phyloP scores from a whole-genome alignment of 2,113 vertebrate genomes.

The Cisticola juncidis region DNA sequence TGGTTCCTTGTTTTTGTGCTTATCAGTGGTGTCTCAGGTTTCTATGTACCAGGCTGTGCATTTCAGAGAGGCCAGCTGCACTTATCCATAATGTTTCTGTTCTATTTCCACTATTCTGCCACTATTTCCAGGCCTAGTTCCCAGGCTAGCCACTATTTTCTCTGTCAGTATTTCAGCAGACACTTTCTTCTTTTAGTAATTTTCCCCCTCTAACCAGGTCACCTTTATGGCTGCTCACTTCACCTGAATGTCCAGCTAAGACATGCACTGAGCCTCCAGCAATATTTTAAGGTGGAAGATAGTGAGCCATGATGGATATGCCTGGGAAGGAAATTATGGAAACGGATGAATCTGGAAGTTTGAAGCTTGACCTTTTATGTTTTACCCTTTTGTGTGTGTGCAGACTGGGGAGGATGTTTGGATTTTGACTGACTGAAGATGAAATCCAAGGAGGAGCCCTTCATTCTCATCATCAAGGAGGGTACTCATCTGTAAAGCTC shows the following conservation, averaged over 20 bases:
- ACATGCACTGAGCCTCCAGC: fast-evolving
- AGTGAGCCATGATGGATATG: not conserved
- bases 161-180: not conserved
- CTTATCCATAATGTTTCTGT: not conserved
- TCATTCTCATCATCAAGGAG: not conserved
- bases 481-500: not conserved
- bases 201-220: not conserved
- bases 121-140: not conserved
- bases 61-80: not conserved
- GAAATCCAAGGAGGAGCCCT: not conserved
- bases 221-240: not conserved
- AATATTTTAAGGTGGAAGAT: not conserved
- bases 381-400: not conserved
- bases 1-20: not conserved
- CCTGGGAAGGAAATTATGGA: not conserved
- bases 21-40: not conserved
- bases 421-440: not conserved
- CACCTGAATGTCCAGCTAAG: not conserved
- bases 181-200: not conserved
- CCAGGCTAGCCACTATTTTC: not conserved
- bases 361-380: not conserved
- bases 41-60: not conserved
- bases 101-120: too few species aligned
- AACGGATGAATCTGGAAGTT: not conserved
- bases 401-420: not conserved